Base-by-base conservation (phyloP, 1,140 invertebrate genomes). In the Drosophila parabipectinata region DNA sequence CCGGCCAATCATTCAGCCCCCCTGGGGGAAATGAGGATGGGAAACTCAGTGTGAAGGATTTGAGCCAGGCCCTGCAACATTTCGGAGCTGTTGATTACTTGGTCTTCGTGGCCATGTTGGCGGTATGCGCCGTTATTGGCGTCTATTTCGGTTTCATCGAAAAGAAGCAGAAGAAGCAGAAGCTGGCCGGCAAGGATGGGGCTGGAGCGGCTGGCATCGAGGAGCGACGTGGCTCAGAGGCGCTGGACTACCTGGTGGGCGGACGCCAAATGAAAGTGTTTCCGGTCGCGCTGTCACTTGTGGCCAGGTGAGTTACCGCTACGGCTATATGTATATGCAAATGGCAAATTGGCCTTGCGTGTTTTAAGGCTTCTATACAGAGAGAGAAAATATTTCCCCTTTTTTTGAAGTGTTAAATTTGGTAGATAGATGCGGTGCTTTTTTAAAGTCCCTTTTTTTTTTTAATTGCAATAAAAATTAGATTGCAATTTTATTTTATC, bases 191-290 rank as follows among this genome's bases (percentile, higher is more conserved):
- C 37, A 85, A 83, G 53, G 80, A 90, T 41, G 71, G 45, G 3
- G 63, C 67, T 4, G 80, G 74, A 10, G 69, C 60, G 15, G 83
- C 68, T 32, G 85, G 77, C 39, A 37, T 92, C 94, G 63, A 95
- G 34, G 93, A 94, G 56, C 94, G 83, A 26, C 80, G 84, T 30
- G 90, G 79, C 34, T 91, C 91, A 1, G 91, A 89, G 53, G 89
- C 90, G 18, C 71, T 91, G 64, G 96, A 98, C 79, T 98, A 98
- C 91, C 93, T 98, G 37, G 95, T 98, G 76, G 97, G 96, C 6
- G 96, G 96, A 18, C 94, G 96, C 62, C 95, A 95, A 78, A 97
- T 98, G 96, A 94, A 94, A 56, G 93, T 96, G 9, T 93, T 97
- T 81, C 96, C 97, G 1, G 95, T 97, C 21, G 94, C 96, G 60